These are phyloP conservation scores for Tinea pellionella DNA, from an alignment of 2,888 invertebrate species.

Conservation along the genomic window DNA sequence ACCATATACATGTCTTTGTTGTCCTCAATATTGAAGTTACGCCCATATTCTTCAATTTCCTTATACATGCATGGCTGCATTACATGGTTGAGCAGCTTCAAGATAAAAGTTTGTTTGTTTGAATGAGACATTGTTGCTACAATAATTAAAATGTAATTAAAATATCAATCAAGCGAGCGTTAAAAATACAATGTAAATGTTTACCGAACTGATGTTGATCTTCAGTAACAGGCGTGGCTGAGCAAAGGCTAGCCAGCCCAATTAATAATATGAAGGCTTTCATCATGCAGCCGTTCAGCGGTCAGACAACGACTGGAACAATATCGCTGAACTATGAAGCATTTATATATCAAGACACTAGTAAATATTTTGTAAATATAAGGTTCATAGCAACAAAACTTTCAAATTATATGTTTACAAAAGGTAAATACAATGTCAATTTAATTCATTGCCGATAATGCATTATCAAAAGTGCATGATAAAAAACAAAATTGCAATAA, in stretches of 20 bases:
- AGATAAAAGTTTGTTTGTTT: slow-evolving; percentile 53
- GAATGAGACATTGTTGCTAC: slow-evolving; percentile 41
- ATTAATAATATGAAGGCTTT: not conserved
- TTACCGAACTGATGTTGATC: slow-evolving; percentile 35
- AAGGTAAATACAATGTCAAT: not conserved
- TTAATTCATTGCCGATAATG: not conserved
- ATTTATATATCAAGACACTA: not conserved
- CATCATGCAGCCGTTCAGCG: not conserved
- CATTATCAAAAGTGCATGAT: not conserved
- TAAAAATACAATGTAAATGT: too few species aligned
- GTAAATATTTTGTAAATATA: not conserved
- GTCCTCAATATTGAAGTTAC: slow-evolving; percentile 50
- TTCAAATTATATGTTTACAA: not conserved
- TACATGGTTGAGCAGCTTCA: slow-evolving; percentile 64
- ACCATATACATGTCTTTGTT: slow-evolving; percentile 44
- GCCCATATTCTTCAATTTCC: slow-evolving; percentile 51
- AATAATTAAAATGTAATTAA: slow-evolving; percentile 3
- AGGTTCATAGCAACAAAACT: not conserved
- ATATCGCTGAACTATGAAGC: not conserved
- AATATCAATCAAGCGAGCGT: too few species aligned
- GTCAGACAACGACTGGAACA: not conserved
- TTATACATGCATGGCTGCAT: slow-evolving; percentile 57
- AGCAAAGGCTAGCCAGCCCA: not conserved
- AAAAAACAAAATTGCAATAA: slow-evolving; percentile 4
- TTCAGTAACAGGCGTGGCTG: slow-evolving; percentile 29